Conservation (phyloP, 2,113 vertebrate genomes). For the Chaenocephalus aceratus region DNA sequence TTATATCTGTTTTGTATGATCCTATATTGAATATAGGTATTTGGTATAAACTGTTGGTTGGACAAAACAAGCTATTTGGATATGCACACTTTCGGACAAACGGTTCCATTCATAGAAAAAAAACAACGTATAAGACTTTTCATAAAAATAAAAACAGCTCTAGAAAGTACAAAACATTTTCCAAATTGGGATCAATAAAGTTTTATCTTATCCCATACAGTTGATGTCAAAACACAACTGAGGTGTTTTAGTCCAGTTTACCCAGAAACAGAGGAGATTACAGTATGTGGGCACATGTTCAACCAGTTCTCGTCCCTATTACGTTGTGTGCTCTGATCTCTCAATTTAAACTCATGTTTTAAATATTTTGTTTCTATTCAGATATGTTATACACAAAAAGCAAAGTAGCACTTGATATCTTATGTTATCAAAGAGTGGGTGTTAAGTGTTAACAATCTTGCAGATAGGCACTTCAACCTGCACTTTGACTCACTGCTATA, state of each 20-base stretch:
- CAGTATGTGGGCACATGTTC: not conserved
- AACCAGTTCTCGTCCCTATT: not conserved
- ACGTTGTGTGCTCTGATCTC: not conserved
- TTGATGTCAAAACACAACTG: not conserved
- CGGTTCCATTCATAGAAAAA: not conserved
- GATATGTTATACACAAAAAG: not conserved
- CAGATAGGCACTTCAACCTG: not conserved
- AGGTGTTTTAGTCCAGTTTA: not conserved
- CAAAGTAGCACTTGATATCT: not conserved
- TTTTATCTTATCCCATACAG: not conserved
- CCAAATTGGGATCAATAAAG: too few species aligned
- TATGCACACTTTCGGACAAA: not conserved
- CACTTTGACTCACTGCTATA: slow-evolving; percentile 10
- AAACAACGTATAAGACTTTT: too few species aligned
- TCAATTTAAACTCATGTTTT: not conserved
- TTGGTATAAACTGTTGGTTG: not conserved
- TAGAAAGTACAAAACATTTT: not conserved
- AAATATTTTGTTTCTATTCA: not conserved
- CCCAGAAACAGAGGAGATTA: not conserved
- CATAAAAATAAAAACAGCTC: not conserved
- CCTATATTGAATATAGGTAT: not conserved
- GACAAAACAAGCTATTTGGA: not conserved
- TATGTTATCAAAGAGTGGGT: not conserved
- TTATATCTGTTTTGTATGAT: not conserved
- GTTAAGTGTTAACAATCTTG: not conserved